Conservation (phyloP, 2,113 vertebrate genomes). For the Hirundichthys speculiger region DNA sequence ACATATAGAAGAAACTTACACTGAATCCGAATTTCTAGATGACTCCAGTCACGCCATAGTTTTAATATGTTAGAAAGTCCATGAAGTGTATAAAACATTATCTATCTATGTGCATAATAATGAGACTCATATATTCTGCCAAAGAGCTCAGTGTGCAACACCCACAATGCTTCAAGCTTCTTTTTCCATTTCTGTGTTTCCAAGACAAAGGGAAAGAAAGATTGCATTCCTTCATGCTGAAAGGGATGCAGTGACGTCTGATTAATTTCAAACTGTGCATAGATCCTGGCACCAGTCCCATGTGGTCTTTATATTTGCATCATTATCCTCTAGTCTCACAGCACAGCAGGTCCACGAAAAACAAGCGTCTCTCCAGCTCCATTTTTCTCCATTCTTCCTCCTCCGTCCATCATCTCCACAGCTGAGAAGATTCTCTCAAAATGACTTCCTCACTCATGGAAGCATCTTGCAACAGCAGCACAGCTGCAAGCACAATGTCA, state of each 20-base stretch:
- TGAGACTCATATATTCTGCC: neutral
- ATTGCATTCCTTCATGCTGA: slow-evolving; percentile 15
- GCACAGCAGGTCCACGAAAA: slow-evolving; percentile 25
- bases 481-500: slow-evolving; percentile 26
- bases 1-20: no score
- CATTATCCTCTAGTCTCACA: slow-evolving; percentile 36
- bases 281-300: slow-evolving; percentile 8
- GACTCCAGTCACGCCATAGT: neutral
- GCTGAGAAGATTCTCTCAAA: slow-evolving; percentile 34
- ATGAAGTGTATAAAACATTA: no score
- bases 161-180: slow-evolving; percentile 6
- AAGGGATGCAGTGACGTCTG: slow-evolving; percentile 9
- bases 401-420: slow-evolving; percentile 33
- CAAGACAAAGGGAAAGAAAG: slow-evolving; percentile 15
- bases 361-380: slow-evolving; percentile 14
- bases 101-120: neutral
- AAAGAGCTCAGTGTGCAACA: neutral
- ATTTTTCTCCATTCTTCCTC: slow-evolving; percentile 27
- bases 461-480: slow-evolving; percentile 17
- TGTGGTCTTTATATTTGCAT: slow-evolving; percentile 12
- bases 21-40: neutral
- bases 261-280: slow-evolving; percentile 17
- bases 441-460: slow-evolving; percentile 18
- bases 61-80: no score
- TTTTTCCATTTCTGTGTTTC: neutral